Percentiles rank a stretch among this genome's conserved stretches.
Evolutionary conservation across 2,888 invertebrate species (phyloP).

Genomic region (Bembecia ichneumoniformis): DNA sequence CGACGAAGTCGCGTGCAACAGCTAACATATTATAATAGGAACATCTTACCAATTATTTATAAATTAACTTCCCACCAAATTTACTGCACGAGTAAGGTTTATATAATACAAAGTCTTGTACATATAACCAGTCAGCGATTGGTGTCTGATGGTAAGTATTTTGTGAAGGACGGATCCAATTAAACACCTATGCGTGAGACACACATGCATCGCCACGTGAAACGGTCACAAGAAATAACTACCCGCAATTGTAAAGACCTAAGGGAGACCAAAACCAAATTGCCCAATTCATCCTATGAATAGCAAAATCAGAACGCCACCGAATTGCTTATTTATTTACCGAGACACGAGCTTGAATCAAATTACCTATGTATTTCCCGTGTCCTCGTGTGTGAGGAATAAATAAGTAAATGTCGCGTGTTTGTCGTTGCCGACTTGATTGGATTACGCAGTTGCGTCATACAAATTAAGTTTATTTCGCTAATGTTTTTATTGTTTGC

Average conservation of each 20-base stretch:
- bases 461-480: constrained; percentile 24
- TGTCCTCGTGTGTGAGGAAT: constrained; percentile 4
- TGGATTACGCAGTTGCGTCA: constrained; percentile 3
- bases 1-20: too few species aligned
- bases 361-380: constrained; percentile 18
- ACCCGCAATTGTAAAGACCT: constrained; percentile 19
- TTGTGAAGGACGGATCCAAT: too few species aligned
- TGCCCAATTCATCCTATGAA: constrained; percentile 38
- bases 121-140: too few species aligned
- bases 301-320: constrained; percentile 28
- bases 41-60: too few species aligned
- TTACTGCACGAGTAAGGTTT: too few species aligned
- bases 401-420: constrained; percentile 2
- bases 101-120: too few species aligned
- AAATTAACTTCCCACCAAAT: too few species aligned
- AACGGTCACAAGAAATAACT: constrained; percentile 6
- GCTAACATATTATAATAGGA: too few species aligned
- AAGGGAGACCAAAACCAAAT: constrained; percentile 22
- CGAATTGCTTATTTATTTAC: constrained; percentile 28
- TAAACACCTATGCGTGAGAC: too few species aligned
- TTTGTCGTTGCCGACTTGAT: constrained; percentile 2
- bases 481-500: constrained; percentile 23
- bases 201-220: too few species aligned
- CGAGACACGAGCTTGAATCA: constrained; percentile 19
- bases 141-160: too few species aligned